Conservation (phyloP, 1,140 invertebrate species). For the Acromyrmex heyeri region DNA sequence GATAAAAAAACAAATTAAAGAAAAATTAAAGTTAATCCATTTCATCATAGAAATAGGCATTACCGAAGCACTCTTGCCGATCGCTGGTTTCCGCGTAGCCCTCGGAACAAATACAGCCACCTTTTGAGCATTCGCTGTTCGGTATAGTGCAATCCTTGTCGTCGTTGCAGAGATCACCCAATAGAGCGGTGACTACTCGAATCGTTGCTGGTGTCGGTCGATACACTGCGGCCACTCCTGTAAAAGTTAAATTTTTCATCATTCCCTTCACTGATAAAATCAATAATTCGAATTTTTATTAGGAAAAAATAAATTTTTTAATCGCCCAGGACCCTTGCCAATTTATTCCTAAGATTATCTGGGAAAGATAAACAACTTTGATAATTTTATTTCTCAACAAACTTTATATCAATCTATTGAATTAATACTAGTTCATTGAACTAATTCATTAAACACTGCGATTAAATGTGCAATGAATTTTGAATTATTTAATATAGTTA, state of each 20-base stretch:
- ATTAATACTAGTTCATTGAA: neutral
- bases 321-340: neutral
- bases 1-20: too few relatives aligned
- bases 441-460: neutral
- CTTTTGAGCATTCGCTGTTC: constrained; percentile 90
- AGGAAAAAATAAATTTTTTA: neutral
- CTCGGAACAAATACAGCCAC: constrained; percentile 91
- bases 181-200: constrained; percentile 89
- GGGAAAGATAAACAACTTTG: neutral
- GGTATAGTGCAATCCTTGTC: constrained; percentile 91
- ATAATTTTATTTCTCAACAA: neutral
- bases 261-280: neutral
- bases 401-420: neutral
- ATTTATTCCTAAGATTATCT: neutral
- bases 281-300: neutral
- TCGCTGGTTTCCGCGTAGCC: constrained; percentile 90
- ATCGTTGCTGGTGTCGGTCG: constrained; percentile 90
- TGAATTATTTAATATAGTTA: constrained; percentile 12
- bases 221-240: constrained; percentile 85
- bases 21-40: too few relatives aligned
- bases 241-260: constrained; percentile 29
- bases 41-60: constrained; percentile 68
- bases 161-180: constrained; percentile 92
- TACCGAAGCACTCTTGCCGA: constrained; percentile 91
- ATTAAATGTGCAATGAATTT: neutral